Conservation (phyloP, 1,140 invertebrate species). For the Acromyrmex echinatior region DNA sequence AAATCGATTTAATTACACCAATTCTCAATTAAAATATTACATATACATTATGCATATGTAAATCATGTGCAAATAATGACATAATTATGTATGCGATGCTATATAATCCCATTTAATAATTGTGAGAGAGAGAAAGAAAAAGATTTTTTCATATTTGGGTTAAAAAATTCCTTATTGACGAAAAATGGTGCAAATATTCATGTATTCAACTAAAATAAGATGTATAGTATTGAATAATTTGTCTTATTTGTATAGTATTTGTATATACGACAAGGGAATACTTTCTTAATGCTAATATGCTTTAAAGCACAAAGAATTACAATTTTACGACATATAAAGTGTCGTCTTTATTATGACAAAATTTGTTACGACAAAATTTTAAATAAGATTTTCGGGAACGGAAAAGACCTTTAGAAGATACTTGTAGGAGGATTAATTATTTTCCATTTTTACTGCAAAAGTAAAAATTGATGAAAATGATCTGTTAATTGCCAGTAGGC, state of each 20-base stretch:
- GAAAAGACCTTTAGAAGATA: slow-evolving; percentile 28
- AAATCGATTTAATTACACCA: slow-evolving; percentile 1
- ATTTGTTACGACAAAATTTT: slow-evolving; percentile 27
- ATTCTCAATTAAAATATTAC: slow-evolving; percentile 1
- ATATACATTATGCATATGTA: background rate
- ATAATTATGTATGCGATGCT: background rate
- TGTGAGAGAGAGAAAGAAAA: background rate
- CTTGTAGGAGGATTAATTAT: slow-evolving; percentile 37
- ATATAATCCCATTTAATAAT: background rate
- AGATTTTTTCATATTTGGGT: background rate
- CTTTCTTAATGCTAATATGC: slow-evolving; percentile 71
- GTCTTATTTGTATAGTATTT: slow-evolving; percentile 72
- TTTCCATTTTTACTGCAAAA: slow-evolving; percentile 32
- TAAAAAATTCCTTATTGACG: slow-evolving; percentile 74
- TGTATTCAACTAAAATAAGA: slow-evolving; percentile 53
- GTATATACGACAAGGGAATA: slow-evolving; percentile 73
- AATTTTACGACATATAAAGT: slow-evolving; percentile 29
- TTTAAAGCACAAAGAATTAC: slow-evolving; percentile 65
- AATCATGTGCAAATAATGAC: background rate
- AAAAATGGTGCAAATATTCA: slow-evolving; percentile 72
- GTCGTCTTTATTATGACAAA: slow-evolving; percentile 28
- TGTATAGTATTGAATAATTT: slow-evolving; percentile 71
- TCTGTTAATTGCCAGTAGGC: background rate
- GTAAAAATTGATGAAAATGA: background rate
- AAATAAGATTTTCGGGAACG: slow-evolving; percentile 33